Evolutionary conservation across 2,888 invertebrate genomes (phyloP), one percentile per base, ranked within the genome.

Genomic region (Anoncus sp.): DNA sequence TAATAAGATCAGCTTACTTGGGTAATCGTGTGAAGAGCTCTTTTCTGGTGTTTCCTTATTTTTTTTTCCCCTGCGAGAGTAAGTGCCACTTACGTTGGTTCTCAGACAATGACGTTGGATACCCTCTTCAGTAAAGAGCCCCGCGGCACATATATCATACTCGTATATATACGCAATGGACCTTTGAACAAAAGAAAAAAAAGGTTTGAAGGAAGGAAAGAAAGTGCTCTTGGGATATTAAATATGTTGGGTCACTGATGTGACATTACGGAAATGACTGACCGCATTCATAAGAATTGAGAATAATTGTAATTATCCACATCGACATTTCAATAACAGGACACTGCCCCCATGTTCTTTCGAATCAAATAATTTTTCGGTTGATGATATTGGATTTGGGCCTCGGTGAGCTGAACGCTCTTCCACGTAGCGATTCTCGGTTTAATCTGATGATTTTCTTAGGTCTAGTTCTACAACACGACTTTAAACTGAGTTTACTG

Each of bases 1-100:
- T 77, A 77, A 77, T 75, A 60, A 75, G 75, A 79, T 70, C 66
- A 72, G 72, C 60, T 77, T 69, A 45, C 45, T 75, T 20, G 67
- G 75, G 47, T 75, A 55, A 81, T 75, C 60, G 75, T 38, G 73
- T 65, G 63, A 51, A 60, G 59, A 45, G 63, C 18, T 69, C 59
- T 45, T 53, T 18, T 35, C 20, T 31, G 14, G 12, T 10, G 51
- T 51, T 59, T 31, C 38, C 27, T 18, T n/a, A n/a, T n/a, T n/a
- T 51, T 59, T 49, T 59, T 65, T 16, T 62, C 38, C 63, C 40
- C 18, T 43, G 4, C 49, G 38, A 35, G 51, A 51, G 18, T 62
- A 77, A 70, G 72, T 59, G 35, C 67, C 72, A 67, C 67, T 77
- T 43, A 57, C 62, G 49, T 77, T 69, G n/a, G 22, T 63, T 31